Evolutionary conservation across 2,888 invertebrate genomes (phyloP).

Genomic region (Griposia aprilina): DNA sequence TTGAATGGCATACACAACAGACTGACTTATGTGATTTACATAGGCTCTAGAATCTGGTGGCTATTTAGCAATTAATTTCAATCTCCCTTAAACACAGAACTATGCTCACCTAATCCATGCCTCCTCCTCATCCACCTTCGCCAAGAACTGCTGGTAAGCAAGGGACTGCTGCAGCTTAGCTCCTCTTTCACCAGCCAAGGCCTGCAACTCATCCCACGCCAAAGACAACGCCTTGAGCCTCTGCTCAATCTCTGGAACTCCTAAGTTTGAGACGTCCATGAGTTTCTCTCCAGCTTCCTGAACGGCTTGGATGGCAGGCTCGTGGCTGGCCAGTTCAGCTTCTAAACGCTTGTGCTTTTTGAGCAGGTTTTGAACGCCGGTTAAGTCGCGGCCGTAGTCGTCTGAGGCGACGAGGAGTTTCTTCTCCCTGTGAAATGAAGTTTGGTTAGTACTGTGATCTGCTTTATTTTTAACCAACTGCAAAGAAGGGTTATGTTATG

Average conservation of each 20-base stretch:
- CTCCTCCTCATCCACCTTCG: constrained; percentile 99
- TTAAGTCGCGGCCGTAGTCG: constrained; percentile 99
- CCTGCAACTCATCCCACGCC: constrained; percentile 98
- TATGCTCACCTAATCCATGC: constrained; percentile 96
- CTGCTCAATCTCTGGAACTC: constrained; percentile 97
- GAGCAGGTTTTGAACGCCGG: constrained; percentile 99
- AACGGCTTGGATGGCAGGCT: constrained; percentile 97
- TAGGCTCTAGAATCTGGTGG: no score
- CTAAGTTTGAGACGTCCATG: constrained; percentile 98
- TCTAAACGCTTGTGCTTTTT: constrained; percentile 99
- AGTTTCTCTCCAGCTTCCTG: constrained; percentile 96
- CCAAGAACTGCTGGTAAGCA: constrained; percentile 99
- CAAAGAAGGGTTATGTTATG: no score
- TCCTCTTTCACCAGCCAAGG: constrained; percentile 96
- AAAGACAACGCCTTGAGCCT: constrained; percentile 95
- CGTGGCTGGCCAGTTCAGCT: constrained; percentile 98
- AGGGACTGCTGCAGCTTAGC: constrained; percentile 99
- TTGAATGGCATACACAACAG: no score
- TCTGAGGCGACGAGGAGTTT: constrained; percentile 99
- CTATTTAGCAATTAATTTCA: no score
- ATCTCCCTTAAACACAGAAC: background rate
- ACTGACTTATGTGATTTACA: no score
- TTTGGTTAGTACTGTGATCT: background rate
- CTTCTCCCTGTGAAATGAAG: constrained; percentile 93
- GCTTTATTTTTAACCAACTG: no score